Percentiles rank a stretch among this genome's conserved stretches.
phyloP scores from a whole-genome alignment of 2,888 invertebrate species.

The Tridacna crocea region DNA sequence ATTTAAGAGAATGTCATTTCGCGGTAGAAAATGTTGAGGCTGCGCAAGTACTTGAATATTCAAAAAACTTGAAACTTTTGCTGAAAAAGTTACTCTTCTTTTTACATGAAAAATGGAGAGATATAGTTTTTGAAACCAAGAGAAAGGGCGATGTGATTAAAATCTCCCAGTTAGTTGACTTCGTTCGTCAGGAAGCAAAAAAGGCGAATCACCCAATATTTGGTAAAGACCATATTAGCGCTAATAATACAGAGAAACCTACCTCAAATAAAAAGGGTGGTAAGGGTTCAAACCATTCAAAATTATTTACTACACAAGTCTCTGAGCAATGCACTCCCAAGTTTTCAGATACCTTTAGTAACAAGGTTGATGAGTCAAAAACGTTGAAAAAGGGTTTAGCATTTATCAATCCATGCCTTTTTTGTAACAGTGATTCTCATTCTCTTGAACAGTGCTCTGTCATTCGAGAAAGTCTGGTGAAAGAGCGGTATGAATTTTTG shows the following conservation, averaged over 20 bases:
- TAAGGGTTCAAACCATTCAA: background rate
- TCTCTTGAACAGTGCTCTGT: background rate
- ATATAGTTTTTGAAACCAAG: background rate
- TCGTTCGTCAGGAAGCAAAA: background rate
- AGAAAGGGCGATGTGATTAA: background rate
- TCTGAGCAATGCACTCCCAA: background rate
- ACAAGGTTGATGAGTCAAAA: background rate
- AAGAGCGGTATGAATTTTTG: conserved; percentile 31
- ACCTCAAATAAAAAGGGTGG: background rate
- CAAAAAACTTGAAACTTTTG: background rate
- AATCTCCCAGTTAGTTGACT: background rate
- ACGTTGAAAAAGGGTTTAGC: background rate
- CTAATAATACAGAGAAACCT: background rate
- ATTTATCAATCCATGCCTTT: background rate
- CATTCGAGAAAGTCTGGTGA: background rate
- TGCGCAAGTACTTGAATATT: background rate
- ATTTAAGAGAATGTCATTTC: background rate
- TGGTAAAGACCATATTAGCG: background rate
- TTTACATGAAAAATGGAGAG: conserved; percentile 2
- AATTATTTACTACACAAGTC: too few relatives aligned
- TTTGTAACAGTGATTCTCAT: background rate
- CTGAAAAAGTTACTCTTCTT: background rate
- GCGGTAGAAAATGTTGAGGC: background rate
- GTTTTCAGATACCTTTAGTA: background rate
- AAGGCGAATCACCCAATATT: background rate